phyloP scores from a whole-genome alignment of 2,113 vertebrate genomes.

The Aphyosemion australe region DNA sequence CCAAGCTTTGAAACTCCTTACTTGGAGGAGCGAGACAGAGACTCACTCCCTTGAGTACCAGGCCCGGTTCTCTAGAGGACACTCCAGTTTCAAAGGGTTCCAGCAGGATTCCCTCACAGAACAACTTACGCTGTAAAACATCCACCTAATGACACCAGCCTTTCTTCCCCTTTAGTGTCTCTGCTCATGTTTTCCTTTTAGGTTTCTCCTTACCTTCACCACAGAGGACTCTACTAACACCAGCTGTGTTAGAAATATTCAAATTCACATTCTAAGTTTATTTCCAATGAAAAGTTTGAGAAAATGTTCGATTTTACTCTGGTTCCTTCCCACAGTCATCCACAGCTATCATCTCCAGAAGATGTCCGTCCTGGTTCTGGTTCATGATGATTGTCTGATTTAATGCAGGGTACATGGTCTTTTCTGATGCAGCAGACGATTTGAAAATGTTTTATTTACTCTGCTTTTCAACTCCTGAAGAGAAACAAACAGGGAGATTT shows the following conservation, averaged over 20 bases:
- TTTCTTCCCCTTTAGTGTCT: conserved; percentile 61
- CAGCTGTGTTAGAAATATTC: too few relatives aligned
- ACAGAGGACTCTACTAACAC: too few relatives aligned
- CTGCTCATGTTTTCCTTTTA: conserved; percentile 65
- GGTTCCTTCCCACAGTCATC: too few relatives aligned
- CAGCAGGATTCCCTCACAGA: conserved; percentile 82
- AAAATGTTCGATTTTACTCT: background rate
- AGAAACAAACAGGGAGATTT: background rate
- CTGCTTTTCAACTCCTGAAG: background rate
- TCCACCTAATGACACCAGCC: conserved; percentile 88
- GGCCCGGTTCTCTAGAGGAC: conserved; percentile 54
- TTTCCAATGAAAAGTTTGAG: conserved; percentile 34
- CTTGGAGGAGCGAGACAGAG: conserved; percentile 35
- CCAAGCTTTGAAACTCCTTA: conserved; percentile 28
- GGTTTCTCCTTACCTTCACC: background rate
- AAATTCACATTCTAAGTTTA: conserved; percentile 1
- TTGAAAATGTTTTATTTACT: background rate
- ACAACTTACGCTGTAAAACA: conserved; percentile 81
- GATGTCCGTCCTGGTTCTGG: too few relatives aligned
- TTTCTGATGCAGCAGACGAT: conserved; percentile 1
- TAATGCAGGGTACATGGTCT: too few relatives aligned
- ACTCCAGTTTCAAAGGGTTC: conserved; percentile 74
- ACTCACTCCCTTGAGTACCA: conserved; percentile 28
- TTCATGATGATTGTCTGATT: too few relatives aligned
- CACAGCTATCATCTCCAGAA: too few relatives aligned